phyloP scores from a whole-genome alignment of 1,140 invertebrate genomes.

The Atta cephalotes region DNA sequence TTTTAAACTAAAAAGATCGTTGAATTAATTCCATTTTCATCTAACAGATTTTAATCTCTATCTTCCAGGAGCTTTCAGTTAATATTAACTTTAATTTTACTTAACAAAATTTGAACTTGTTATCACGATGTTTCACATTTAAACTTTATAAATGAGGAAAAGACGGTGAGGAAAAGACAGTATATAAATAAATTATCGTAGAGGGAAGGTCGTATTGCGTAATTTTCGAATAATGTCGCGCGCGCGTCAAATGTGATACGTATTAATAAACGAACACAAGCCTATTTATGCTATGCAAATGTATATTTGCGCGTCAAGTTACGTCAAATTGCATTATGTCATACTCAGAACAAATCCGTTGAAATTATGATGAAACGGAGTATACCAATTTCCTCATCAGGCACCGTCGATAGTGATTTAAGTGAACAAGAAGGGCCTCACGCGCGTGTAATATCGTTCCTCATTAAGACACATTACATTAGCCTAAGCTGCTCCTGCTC shows the following conservation, averaged over 20 bases:
- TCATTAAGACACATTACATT: constrained; percentile 56
- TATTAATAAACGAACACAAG: background rate
- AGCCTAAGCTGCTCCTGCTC: constrained; percentile 24
- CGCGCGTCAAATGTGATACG: background rate
- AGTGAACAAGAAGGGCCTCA: background rate
- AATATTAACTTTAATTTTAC: constrained; percentile 35
- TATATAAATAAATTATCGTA: constrained; percentile 43
- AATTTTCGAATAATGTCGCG: constrained; percentile 14
- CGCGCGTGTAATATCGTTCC: constrained; percentile 18
- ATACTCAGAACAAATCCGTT: constrained; percentile 8
- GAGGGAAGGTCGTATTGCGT: background rate
- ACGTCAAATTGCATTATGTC: constrained; percentile 6
- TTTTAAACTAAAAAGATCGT: background rate
- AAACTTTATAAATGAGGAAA: background rate
- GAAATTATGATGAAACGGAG: constrained; percentile 42
- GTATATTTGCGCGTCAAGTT: background rate
- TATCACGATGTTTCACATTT: constrained; percentile 6
- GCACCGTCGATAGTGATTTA: constrained; percentile 36
- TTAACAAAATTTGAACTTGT: constrained; percentile 28
- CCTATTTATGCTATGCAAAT: constrained; percentile 16
- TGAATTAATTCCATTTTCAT: background rate
- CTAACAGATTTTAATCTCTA: background rate
- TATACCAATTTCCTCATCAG: background rate
- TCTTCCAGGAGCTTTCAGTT: background rate
- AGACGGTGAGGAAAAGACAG: background rate